Evolutionary conservation across 2,888 invertebrate species (phyloP).

Genomic region (Dryobotodes eremita): DNA sequence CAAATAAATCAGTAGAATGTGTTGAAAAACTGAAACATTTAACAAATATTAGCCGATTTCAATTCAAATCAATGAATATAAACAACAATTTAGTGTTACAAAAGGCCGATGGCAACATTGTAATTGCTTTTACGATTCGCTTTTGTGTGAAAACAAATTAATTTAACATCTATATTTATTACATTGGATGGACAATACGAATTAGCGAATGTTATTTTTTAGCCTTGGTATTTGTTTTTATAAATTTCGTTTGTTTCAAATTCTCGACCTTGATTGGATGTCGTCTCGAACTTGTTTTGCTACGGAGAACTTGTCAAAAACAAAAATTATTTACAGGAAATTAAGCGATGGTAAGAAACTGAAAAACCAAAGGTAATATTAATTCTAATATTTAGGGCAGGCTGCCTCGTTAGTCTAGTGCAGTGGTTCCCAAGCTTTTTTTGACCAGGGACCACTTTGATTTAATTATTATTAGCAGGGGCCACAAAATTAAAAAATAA

Average conservation of each 20-base stretch:
- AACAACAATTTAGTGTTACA: conserved; percentile 39
- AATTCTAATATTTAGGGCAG: too few species aligned
- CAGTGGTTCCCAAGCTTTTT: too few species aligned
- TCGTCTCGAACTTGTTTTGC: too few species aligned
- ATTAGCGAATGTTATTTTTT: not conserved
- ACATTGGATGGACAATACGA: not conserved
- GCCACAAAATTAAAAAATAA: too few species aligned
- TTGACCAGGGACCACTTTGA: too few species aligned
- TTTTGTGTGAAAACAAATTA: conserved; percentile 38
- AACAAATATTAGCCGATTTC: conserved; percentile 32
- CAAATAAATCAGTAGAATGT: conserved; percentile 1
- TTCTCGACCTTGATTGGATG: not conserved
- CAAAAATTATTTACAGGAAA: too few species aligned
- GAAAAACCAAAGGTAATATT: too few species aligned
- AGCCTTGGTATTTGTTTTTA: not conserved
- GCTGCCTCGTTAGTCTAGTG: too few species aligned
- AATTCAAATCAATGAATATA: conserved; percentile 37
- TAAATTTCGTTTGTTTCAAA: conserved; percentile 9
- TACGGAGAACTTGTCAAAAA: not conserved
- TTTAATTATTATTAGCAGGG: too few species aligned
- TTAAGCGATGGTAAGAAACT: too few species aligned
- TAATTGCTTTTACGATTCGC: conserved; percentile 43
- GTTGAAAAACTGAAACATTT: conserved; percentile 17
- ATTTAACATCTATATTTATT: conserved; percentile 20
- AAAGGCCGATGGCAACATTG: conserved; percentile 20